These are phyloP conservation scores for Pagrus major DNA, from an alignment of 2,113 vertebrate species.

Conservation along the genomic window DNA sequence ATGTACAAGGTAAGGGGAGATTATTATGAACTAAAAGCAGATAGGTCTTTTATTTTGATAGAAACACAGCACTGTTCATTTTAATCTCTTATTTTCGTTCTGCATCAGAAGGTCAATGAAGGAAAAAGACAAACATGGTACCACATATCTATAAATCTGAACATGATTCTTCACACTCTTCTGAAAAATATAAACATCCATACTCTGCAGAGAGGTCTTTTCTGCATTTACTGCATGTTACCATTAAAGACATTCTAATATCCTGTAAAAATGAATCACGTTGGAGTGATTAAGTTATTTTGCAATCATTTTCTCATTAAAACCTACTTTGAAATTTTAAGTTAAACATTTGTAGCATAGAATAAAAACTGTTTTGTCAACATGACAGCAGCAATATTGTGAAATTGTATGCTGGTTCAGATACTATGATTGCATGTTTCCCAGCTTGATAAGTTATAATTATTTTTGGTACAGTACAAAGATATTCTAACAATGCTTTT, in stretches of 20 bases:
- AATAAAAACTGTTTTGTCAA: slow-evolving; percentile 2
- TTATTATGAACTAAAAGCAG: too few species aligned
- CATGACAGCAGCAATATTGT: background rate
- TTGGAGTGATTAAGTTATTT: background rate
- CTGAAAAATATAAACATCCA: background rate
- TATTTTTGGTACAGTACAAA: slow-evolving; percentile 31
- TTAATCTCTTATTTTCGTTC: background rate
- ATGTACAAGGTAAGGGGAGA: background rate
- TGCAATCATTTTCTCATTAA: background rate
- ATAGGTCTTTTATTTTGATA: background rate
- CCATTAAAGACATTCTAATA: background rate
- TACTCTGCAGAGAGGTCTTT: background rate
- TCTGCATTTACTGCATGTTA: background rate
- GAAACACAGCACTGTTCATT: background rate
- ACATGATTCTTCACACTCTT: background rate
- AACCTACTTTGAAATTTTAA: background rate
- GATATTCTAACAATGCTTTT: background rate
- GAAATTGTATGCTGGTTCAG: background rate
- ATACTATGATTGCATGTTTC: background rate
- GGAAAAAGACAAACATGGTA: background rate
- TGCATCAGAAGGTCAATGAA: background rate
- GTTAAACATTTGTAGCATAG: background rate
- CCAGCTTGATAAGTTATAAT: background rate
- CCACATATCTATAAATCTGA: background rate
- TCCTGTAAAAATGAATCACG: background rate